These are phyloP conservation scores for Metalampra italica DNA, from an alignment of 2,888 invertebrate species.

Conservation along the genomic window DNA sequence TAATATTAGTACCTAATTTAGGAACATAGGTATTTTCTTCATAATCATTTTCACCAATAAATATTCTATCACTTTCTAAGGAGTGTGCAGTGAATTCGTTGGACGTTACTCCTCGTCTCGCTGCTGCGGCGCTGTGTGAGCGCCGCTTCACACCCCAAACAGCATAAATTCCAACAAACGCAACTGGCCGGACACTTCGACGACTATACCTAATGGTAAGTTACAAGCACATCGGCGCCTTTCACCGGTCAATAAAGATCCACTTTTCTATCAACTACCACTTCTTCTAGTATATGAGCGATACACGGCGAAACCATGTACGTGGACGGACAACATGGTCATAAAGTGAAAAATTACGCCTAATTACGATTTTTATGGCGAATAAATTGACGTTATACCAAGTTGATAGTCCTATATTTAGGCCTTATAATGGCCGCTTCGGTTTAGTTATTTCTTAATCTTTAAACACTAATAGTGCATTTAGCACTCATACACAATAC, in stretches of 20 bases:
- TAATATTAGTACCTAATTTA: too few species aligned
- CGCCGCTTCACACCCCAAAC: slow-evolving; percentile 26
- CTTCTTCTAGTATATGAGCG: slow-evolving; percentile 35
- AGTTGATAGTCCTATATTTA: slow-evolving; percentile 15
- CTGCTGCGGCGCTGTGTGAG: background rate
- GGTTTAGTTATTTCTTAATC: slow-evolving; percentile 6
- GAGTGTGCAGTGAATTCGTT: too few species aligned
- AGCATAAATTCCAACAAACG: slow-evolving; percentile 6
- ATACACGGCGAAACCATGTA: slow-evolving; percentile 29
- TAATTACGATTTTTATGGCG: slow-evolving; percentile 54
- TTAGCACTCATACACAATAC: background rate
- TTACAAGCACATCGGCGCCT: slow-evolving; percentile 40
- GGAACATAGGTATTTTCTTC: too few species aligned
- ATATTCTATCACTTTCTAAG: too few species aligned
- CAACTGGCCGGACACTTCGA: slow-evolving; percentile 26
- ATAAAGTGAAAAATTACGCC: slow-evolving; percentile 46
- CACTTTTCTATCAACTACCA: slow-evolving; percentile 59
- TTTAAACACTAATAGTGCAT: background rate
- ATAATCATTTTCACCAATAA: too few species aligned
- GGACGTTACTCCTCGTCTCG: background rate
- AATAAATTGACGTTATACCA: slow-evolving; percentile 41
- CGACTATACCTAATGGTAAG: slow-evolving; percentile 36
- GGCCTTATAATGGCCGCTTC: slow-evolving; percentile 13
- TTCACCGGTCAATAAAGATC: slow-evolving; percentile 65
- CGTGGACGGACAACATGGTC: slow-evolving; percentile 27